Percentiles rank a stretch among this genome's conserved stretches.
These are phyloP conservation scores for Automeris io DNA, from an alignment of 2,888 invertebrate species.

Conservation along the genomic window DNA sequence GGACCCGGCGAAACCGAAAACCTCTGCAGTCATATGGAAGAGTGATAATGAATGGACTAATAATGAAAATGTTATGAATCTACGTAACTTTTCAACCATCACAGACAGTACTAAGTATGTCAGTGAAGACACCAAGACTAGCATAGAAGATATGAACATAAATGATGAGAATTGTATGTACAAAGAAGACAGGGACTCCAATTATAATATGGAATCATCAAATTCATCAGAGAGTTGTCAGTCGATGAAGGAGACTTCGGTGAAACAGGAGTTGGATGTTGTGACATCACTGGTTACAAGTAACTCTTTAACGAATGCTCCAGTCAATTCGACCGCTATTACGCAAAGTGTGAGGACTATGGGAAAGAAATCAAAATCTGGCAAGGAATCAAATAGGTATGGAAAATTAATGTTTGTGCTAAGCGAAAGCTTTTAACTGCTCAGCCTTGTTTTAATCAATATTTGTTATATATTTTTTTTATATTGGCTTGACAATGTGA, in stretches of 20 bases:
- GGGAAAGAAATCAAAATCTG: constrained; percentile 56
- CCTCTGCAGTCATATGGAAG: constrained; percentile 65
- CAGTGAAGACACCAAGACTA: constrained; percentile 67
- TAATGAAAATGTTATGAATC: constrained; percentile 54
- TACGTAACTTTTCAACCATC: constrained; percentile 54
- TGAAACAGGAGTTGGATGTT: constrained; percentile 53
- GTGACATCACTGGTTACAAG: constrained; percentile 47
- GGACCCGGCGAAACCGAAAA: constrained; percentile 67
- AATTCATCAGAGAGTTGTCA: constrained; percentile 71
- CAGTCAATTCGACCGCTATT: constrained; percentile 47
- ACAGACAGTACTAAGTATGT: constrained; percentile 58
- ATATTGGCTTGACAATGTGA: too few species aligned
- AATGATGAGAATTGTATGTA: constrained; percentile 69
- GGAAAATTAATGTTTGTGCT: constrained; percentile 1
- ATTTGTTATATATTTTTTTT: too few species aligned
- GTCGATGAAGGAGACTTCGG: constrained; percentile 56
- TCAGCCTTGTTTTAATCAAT: too few species aligned
- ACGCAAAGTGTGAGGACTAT: constrained; percentile 42
- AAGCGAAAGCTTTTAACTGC: too few species aligned
- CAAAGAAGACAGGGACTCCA: constrained; percentile 66
- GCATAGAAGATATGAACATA: constrained; percentile 64
- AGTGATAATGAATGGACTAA: constrained; percentile 56
- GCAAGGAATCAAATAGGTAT: constrained; percentile 64
- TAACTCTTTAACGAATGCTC: constrained; percentile 37
- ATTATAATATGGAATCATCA: constrained; percentile 70